Conservation (phyloP, 2,797 vertebrate species). For the Alauda arvensis region DNA sequence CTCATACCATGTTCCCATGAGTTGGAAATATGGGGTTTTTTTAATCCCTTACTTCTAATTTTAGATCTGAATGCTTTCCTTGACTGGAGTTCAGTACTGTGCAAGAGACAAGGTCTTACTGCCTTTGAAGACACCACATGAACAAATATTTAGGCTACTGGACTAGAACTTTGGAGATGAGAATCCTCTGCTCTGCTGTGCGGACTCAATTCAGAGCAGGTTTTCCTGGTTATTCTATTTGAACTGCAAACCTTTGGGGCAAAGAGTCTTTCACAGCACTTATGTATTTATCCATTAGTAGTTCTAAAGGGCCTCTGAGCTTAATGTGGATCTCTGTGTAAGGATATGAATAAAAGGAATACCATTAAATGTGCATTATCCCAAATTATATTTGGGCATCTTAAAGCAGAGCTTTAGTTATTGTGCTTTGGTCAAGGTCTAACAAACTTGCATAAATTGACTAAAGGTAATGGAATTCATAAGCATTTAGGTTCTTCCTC, state of each 20-base stretch:
- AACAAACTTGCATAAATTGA: background rate
- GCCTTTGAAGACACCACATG: background rate
- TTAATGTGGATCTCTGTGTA: background rate
- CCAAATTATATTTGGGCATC: background rate
- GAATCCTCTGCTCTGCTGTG: background rate
- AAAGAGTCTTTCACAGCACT: background rate
- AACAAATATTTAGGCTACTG: background rate
- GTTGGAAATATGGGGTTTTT: background rate
- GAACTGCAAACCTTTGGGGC: background rate
- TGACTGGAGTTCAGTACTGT: background rate
- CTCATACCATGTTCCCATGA: fast-evolving
- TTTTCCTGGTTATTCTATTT: background rate
- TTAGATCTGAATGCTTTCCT: background rate
- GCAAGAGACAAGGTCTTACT: background rate
- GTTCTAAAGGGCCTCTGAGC: background rate
- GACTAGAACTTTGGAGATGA: background rate
- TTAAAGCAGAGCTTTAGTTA: background rate
- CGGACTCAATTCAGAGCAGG: background rate
- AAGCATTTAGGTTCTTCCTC: background rate
- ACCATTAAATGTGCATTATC: background rate
- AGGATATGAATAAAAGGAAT: background rate
- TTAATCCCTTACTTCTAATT: background rate
- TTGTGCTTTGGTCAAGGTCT: background rate
- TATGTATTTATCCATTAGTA: background rate
- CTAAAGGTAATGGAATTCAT: background rate